These are phyloP conservation scores for Chiroxiphia lanceolata DNA, from an alignment of 2,797 vertebrate genomes.

Conservation along the genomic window DNA sequence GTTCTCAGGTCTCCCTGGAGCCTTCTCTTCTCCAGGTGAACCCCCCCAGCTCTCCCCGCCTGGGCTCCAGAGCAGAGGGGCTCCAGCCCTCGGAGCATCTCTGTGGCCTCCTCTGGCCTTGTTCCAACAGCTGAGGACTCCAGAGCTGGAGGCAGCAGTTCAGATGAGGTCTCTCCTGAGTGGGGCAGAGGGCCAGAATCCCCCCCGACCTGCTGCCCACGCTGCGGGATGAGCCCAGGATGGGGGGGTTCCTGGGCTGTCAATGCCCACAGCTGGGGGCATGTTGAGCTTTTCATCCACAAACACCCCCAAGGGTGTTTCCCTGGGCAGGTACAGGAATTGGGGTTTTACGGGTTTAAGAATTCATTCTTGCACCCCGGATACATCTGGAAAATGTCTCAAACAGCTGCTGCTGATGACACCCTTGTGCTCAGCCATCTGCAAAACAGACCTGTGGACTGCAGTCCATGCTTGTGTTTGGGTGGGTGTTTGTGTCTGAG, in stretches of 20 bases:
- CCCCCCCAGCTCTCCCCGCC: not conserved
- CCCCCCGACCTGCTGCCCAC: not conserved
- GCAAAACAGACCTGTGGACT: not conserved
- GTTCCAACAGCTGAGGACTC: not conserved
- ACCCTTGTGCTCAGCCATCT: not conserved
- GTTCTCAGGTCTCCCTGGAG: not conserved
- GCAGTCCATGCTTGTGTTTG: accelerated
- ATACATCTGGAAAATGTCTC: not conserved
- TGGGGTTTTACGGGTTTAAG: not conserved
- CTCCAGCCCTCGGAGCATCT: not conserved
- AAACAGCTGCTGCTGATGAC: not conserved
- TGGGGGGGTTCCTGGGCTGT: not conserved
- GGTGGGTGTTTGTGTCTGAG: not conserved
- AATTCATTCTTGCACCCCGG: not conserved
- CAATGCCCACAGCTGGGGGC: accelerated
- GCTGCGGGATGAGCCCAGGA: not conserved
- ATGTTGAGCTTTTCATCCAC: not conserved
- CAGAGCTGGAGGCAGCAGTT: not conserved
- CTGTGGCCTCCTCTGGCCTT: not conserved
- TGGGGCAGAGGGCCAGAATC: not conserved
- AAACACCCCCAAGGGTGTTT: not conserved
- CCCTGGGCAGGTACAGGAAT: not conserved
- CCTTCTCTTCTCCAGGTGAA: not conserved
- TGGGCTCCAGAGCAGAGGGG: not conserved
- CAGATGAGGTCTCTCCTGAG: not conserved